phyloP scores from a whole-genome alignment of 2,797 vertebrate genomes.

The Platyrinchus mystaceus region DNA sequence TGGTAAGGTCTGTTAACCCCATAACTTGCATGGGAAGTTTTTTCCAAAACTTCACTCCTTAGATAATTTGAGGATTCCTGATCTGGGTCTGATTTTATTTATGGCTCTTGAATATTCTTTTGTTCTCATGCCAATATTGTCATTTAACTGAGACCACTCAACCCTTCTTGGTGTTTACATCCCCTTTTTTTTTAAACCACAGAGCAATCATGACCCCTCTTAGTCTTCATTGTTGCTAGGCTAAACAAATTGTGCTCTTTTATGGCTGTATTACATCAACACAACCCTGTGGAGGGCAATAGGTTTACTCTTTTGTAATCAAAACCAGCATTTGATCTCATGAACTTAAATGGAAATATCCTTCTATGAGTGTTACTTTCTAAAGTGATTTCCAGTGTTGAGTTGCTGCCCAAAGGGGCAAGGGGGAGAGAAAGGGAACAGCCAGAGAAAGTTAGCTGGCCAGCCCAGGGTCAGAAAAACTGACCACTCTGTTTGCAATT shows the following conservation, averaged over 20 bases:
- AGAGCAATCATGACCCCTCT: constrained; percentile 22
- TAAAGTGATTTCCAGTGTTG: background rate
- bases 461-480: background rate
- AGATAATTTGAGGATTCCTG: background rate
- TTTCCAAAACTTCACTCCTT: background rate
- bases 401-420: background rate
- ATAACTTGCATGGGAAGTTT: background rate
- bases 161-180: background rate
- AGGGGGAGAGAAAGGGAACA: background rate
- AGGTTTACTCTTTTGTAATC: constrained; percentile 58
- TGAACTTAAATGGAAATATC: constrained; percentile 44
- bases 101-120: background rate
- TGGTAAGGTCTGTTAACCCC: background rate
- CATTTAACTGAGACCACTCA: constrained; percentile 27
- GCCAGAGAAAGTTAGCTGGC: background rate
- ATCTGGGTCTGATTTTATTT: background rate
- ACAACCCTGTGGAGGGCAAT: constrained; percentile 27
- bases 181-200: background rate
- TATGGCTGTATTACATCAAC: constrained; percentile 51
- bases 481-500: background rate
- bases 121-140: constrained; percentile 17
- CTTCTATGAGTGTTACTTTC: background rate
- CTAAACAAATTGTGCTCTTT: constrained; percentile 58
- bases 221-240: constrained; percentile 39
- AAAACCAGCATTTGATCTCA: constrained; percentile 58